Percentiles rank a stretch among this genome's conserved stretches.
Conservation (phyloP, 2,888 invertebrate genomes). For the Ommatoiulus sabulosus region DNA sequence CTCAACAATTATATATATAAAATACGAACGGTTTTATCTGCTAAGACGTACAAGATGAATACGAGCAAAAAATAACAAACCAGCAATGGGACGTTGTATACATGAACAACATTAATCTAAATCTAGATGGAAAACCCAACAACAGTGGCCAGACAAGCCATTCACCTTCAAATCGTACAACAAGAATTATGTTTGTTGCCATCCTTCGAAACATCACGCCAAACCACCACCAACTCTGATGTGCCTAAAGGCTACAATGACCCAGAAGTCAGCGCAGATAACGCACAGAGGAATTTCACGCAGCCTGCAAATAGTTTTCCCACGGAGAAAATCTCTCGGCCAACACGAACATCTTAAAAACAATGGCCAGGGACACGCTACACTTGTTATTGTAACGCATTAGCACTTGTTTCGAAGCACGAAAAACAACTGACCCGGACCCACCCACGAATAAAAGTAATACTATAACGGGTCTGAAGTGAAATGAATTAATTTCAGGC, state of each 20-base stretch:
- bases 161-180: constrained; percentile 37
- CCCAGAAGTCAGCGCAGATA: constrained; percentile 21
- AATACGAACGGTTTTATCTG: not conserved
- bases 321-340: constrained; percentile 7
- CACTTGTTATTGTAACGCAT: constrained; percentile 12
- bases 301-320: constrained; percentile 37
- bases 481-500: not conserved
- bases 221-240: not conserved
- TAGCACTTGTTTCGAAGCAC: not conserved
- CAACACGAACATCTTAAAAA: constrained; percentile 1
- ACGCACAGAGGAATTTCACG: constrained; percentile 31
- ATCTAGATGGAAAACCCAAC: constrained; percentile 31
- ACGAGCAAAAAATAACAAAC: not conserved
- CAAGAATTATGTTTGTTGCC: not conserved
- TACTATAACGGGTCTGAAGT: not conserved
- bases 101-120: constrained; percentile 21
- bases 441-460: constrained; percentile 18
- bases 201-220: constrained; percentile 45
- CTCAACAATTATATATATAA: not conserved
- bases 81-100: not conserved
- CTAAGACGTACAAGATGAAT: not conserved
- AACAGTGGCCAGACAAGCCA: constrained; percentile 44
- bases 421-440: not conserved
- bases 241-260: constrained; percentile 16
- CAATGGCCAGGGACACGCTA: not conserved